Base-by-base conservation (phyloP, 2,797 vertebrate genomes). In the Gymnothorax javanicus region DNA sequence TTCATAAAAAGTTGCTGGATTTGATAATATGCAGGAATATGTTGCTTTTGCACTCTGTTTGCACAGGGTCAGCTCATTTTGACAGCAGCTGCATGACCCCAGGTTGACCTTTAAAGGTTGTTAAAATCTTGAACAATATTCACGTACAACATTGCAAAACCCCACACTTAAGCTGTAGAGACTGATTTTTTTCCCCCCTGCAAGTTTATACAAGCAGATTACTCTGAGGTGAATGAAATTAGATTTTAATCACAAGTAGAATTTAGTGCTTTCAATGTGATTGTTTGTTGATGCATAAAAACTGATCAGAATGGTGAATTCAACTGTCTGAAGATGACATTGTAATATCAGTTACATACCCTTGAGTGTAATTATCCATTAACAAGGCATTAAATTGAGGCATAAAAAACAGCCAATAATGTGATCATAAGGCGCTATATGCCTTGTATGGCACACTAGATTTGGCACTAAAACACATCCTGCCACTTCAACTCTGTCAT, bases 301-400 rank as follows among this genome's bases (percentile, higher is more conserved):
- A n/a, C 77, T 81, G 77, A 81, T 81, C 77, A 81, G 77, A 54
- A 81, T 3, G 77, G 77, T 81, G 77, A 81, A 81, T 81, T 81
- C 54, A 79, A 52, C 50, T 54, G 77, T 12, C 33, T 79, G 43
- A 79, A 20, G 43, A 79, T 79, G 75, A 79, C 75, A 79, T 43
- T 79, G 43, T 79, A 54, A 79, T 79, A 43, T 81, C 6, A 81
- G 23, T 81, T 81, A 54, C 77, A 81, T 56, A 81, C 77, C 77
- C 77, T 56, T 54, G 52, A 56, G 77, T 23, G 20, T 81, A 81
- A 54, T 56, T 54, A 81, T 81, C 77, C 77, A 81, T 81, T 81
- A 81, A 54, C 8, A 54, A n/a, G 20, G 7, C 77, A 54, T 81
- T 81, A 17, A n/a, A n/a, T 54, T 81, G 52, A 81, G 52, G 77